Evolutionary conservation across 2,113 vertebrate genomes (phyloP).

Genomic region (Chamaea fasciata): DNA sequence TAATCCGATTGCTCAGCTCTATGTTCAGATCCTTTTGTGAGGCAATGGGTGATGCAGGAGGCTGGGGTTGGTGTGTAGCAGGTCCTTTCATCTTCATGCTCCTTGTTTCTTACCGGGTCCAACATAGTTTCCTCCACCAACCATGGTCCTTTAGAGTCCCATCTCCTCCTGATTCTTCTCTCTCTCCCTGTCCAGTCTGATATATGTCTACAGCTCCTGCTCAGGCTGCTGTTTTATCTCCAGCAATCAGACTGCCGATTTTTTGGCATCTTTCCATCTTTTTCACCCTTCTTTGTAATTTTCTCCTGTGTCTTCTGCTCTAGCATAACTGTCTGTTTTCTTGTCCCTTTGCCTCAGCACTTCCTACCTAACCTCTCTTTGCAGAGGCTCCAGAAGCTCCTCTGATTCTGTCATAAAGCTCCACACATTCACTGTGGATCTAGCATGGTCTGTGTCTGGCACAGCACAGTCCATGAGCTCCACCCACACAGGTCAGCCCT

Average conservation of each 20-base stretch:
- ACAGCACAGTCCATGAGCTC: not conserved
- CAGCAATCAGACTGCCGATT: not conserved
- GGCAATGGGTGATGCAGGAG: not conserved
- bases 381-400: not conserved
- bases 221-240: not conserved
- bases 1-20: rapidly evolving
- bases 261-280: not conserved
- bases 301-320: not conserved
- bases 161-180: not conserved
- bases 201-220: not conserved
- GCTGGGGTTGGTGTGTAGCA: rapidly evolving
- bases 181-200: not conserved
- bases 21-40: not conserved
- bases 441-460: not conserved
- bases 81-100: not conserved
- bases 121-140: not conserved
- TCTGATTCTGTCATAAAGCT: not conserved
- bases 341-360: not conserved
- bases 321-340: not conserved
- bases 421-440: not conserved
- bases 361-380: not conserved
- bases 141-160: not conserved
- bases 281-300: not conserved
- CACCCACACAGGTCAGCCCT: not conserved
- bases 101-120: not conserved